Percentiles rank a stretch among this genome's conserved stretches.
These are phyloP conservation scores for Columba livia DNA, from an alignment of 2,113 vertebrate species.

Conservation along the genomic window DNA sequence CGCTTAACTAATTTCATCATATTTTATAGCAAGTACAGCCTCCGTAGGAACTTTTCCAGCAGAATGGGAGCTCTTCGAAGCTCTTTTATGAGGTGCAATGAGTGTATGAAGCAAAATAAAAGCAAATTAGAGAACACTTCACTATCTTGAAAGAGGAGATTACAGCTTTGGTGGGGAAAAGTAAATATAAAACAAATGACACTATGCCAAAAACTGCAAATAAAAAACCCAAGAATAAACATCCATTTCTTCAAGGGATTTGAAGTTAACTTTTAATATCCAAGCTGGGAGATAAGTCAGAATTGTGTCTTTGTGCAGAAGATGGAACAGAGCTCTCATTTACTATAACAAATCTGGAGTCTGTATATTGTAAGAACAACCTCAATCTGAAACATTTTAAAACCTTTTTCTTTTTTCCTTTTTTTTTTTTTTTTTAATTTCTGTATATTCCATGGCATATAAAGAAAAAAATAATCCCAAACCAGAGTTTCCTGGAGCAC, in stretches of 20 bases:
- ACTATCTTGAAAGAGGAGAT: constrained; percentile 45
- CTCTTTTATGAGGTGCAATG: constrained; percentile 18
- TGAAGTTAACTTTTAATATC: constrained; percentile 61
- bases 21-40: constrained; percentile 54
- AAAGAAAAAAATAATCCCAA: not conserved
- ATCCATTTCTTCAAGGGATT: constrained; percentile 30
- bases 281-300: constrained; percentile 11
- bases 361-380: not conserved
- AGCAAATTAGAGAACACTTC: constrained; percentile 57
- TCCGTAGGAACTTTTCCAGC: constrained; percentile 33
- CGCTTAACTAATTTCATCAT: constrained; percentile 60
- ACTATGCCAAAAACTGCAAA: constrained; percentile 29
- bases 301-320: constrained; percentile 23
- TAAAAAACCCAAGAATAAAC: not conserved
- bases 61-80: constrained; percentile 42
- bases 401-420: not conserved
- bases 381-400: not conserved
- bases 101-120: constrained; percentile 53
- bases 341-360: not conserved
- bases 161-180: constrained; percentile 42
- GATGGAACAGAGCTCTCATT: constrained; percentile 44
- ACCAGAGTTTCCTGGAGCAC: not conserved
- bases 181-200: constrained; percentile 50
- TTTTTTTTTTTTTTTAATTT: not conserved
- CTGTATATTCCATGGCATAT: not conserved